Percentiles rank a stretch among this genome's conserved stretches.
These are phyloP conservation scores for Gymnocypris eckloni DNA, from an alignment of 2,797 vertebrate genomes.

Conservation along the genomic window DNA sequence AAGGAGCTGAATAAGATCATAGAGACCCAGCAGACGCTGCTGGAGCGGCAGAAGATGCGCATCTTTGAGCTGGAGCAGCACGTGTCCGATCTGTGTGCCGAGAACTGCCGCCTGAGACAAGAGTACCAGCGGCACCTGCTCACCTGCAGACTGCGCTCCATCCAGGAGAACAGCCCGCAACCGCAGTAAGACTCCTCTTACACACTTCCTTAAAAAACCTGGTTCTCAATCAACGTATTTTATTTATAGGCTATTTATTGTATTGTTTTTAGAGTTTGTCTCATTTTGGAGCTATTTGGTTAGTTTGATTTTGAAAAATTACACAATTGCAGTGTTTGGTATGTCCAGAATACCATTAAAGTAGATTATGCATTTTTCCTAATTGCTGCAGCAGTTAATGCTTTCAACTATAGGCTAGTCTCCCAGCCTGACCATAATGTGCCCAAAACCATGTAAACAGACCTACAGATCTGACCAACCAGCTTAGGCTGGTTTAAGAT, in stretches of 20 bases:
- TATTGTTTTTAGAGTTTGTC: not conserved
- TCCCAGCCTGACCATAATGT: not conserved
- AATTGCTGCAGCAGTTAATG: not conserved
- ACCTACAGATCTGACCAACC: not conserved
- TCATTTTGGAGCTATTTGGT: not conserved
- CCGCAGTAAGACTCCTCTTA: conserved; percentile 83
- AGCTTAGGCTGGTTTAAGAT: not conserved
- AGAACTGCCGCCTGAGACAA: conserved; percentile 89
- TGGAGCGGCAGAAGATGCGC: conserved; percentile 88
- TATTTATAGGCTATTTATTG: not conserved
- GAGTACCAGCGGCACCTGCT: conserved; percentile 90
- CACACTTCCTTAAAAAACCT: not conserved
- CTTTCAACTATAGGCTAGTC: not conserved
- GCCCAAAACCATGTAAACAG: not conserved
- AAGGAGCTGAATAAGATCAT: conserved; percentile 95
- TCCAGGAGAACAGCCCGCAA: conserved; percentile 76
- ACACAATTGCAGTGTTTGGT: not conserved
- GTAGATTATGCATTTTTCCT: not conserved
- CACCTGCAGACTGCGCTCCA: conserved; percentile 85
- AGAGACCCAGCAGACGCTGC: conserved; percentile 92
- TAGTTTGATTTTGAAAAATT: not conserved
- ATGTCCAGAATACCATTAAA: not conserved
- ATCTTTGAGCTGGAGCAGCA: conserved; percentile 96
- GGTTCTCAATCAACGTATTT: not conserved
- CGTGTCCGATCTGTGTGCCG: conserved; percentile 88